Base-by-base conservation (phyloP, 2,797 vertebrate genomes). In the Xenops minutus region DNA sequence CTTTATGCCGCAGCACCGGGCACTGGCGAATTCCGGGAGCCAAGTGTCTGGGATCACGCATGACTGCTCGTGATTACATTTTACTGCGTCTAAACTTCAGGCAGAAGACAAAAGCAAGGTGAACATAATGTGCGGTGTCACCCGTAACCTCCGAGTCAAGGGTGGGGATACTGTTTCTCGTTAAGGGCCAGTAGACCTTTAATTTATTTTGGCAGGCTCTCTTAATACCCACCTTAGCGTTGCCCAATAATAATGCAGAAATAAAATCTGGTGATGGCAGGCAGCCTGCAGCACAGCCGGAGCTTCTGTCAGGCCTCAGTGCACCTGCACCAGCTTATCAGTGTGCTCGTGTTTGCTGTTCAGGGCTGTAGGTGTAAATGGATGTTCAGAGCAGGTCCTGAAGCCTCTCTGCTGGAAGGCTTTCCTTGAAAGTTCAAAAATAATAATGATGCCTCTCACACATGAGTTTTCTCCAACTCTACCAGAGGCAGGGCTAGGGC, bases 81-180 rank as follows among this genome's bases (percentile, higher is more conserved):
- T 88, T 86, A 78, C 82, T 71, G 59, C 15, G 0, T 86, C 74
- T 95, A 29, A 92, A 96, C 89, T 96, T 90, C 73, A 82, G 88
- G 74, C 85, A 92, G 91, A 75, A 95, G 89, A 97, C 93, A 94
- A 96, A 96, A 90, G 82, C 89, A 86, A 95, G 95, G 95, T 92
- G 91, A 96, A 86, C 49, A 1, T 93, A 51, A 95, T 93, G 90
- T 54, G 41, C 6, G 0, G 67, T 94, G 89, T 97, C 95, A 90
- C 91, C 85, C 7, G 2, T 92, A 89, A 81, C 88, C 89, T 92
- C 82, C 6, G n/a, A 95, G 83, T 61, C 48, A 74, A 88, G 94
- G 85, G 63, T 90, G 71, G 59, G n/a, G 85, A 94, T 94, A 94
- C 83, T 95, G 95, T 78, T 96, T 92, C 93, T 90, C 66, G 69